These are phyloP conservation scores for Argyresthia albistria DNA, from an alignment of 2,888 invertebrate species.

Conservation along the genomic window DNA sequence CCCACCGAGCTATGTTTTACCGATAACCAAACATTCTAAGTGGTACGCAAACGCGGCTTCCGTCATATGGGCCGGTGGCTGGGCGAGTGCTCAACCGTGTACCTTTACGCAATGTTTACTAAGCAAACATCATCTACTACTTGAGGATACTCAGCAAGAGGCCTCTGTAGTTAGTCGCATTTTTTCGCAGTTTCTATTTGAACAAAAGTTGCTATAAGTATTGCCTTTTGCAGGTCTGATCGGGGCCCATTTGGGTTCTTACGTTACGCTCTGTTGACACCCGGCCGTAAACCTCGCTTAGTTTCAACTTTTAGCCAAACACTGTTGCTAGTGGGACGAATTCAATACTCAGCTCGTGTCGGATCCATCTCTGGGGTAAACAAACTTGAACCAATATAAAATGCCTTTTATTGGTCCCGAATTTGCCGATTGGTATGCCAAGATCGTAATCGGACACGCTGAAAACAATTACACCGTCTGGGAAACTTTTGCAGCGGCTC, in stretches of 20 bases:
- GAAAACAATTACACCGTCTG: conserved; percentile 29
- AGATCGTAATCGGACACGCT: conserved; percentile 17
- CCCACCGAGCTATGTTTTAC: neutral
- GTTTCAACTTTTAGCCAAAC: too few relatives aligned
- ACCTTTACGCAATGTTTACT: conserved; percentile 16
- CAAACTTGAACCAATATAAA: too few relatives aligned
- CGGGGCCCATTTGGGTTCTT: conserved; percentile 1
- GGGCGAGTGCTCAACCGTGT: conserved; percentile 57
- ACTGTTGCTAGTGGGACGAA: too few relatives aligned
- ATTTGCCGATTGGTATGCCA: conserved; percentile 32
- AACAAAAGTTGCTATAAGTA: neutral
- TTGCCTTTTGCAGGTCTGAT: neutral
- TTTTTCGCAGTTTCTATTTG: conserved; percentile 37
- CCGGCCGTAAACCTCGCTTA: neutral
- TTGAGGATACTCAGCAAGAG: conserved; percentile 49
- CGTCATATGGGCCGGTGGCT: conserved; percentile 32
- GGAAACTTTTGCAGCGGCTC: conserved; percentile 32
- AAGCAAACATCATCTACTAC: conserved; percentile 12
- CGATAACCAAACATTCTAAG: conserved; percentile 7
- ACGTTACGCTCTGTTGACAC: conserved; percentile 5
- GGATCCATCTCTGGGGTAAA: too few relatives aligned
- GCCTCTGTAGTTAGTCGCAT: conserved; percentile 42
- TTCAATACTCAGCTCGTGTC: too few relatives aligned
- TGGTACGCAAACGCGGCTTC: conserved; percentile 29
- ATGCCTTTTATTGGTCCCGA: conserved; percentile 17